Evolutionary conservation across 1,140 invertebrate species (phyloP), one percentile per base, ranked within the genome.

Genomic region (Orius insidiosus): DNA sequence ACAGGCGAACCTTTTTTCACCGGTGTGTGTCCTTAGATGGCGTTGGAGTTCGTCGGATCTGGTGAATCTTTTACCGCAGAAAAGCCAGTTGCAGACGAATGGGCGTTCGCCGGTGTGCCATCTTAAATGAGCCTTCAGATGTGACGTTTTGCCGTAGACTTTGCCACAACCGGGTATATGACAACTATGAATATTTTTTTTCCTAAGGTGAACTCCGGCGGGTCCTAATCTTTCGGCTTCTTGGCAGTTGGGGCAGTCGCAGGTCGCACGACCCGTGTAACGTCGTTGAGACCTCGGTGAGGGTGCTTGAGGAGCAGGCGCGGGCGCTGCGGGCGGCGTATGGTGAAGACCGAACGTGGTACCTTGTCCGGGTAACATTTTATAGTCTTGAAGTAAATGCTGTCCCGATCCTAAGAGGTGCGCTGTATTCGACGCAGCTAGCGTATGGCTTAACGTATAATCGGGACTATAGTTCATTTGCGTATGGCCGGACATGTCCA

Each of bases 161-260:
- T 85, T 55, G n/a, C 40, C 48, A 48, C 56, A 58, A n/a, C 52
- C 52, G 3, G 32, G 8, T 52, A 96, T 87, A 61, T 98, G 93
- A 59, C 94, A 98, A 39, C 94, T 80, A 60, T 98, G 94, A 57
- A 95, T 90, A 64, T 93, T 96, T 68, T 93, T 92, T 73, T 96
- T 95, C 45, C 89, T 70, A 30, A 95, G 69, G 59, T 93, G 86
- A 1, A 88, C 87, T 6, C 89, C 92, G 1, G 89, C 89, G 3
- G 90, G 89, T 2, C 92, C 92, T 19, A 96, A 67, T 18, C 89
- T 68, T 62, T 97, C 92, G 4, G 89, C 87, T 67, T 97, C 90
- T 66, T 92, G 86, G 62, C 94, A 98, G 65, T 97, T 97, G 33
- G 94, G 94, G 60, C 94, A 98, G 62, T 97, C 90, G 66, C 94